Percentiles rank a stretch among this genome's conserved stretches.
phyloP scores from a whole-genome alignment of 2,797 vertebrate genomes.

The Selene dorsalis region DNA sequence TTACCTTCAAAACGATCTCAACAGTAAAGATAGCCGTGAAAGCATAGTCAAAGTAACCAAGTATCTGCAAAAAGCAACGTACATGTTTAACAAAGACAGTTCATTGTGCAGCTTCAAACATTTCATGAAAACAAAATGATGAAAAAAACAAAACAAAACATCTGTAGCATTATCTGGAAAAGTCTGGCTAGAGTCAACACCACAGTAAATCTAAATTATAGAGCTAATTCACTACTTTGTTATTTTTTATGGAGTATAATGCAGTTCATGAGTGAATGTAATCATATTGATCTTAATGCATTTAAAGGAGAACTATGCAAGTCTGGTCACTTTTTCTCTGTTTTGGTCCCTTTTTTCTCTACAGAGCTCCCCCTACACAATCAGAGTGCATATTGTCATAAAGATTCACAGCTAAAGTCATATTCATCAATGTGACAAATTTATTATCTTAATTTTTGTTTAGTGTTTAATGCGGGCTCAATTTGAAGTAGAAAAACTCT shows the following conservation, averaged over 20 bases:
- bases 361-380: too few relatives aligned
- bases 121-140: slow-evolving; percentile 54
- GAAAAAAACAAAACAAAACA: slow-evolving; percentile 1
- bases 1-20: slow-evolving; percentile 99
- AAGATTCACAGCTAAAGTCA: too few relatives aligned
- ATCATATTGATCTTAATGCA: not conserved
- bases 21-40: slow-evolving; percentile 99
- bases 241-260: not conserved
- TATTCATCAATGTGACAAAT: not conserved
- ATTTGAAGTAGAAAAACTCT: not conserved
- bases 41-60: slow-evolving; percentile 99
- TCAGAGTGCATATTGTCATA: too few relatives aligned
- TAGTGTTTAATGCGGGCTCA: not conserved
- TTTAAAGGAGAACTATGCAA: not conserved
- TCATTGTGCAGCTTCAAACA: slow-evolving; percentile 74
- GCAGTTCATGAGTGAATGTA: not conserved
- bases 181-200: slow-evolving; percentile 23
- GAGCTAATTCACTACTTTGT: slow-evolving; percentile 1
- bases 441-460: not conserved
- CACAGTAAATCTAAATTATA: slow-evolving; percentile 7
- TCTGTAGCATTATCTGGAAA: slow-evolving; percentile 42
- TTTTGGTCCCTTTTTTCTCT: too few relatives aligned
- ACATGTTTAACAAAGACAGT: slow-evolving; percentile 84
- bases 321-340: too few relatives aligned
- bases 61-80: slow-evolving; percentile 98